phyloP scores from a whole-genome alignment of 2,797 vertebrate species.

The Capromys pilorides region DNA sequence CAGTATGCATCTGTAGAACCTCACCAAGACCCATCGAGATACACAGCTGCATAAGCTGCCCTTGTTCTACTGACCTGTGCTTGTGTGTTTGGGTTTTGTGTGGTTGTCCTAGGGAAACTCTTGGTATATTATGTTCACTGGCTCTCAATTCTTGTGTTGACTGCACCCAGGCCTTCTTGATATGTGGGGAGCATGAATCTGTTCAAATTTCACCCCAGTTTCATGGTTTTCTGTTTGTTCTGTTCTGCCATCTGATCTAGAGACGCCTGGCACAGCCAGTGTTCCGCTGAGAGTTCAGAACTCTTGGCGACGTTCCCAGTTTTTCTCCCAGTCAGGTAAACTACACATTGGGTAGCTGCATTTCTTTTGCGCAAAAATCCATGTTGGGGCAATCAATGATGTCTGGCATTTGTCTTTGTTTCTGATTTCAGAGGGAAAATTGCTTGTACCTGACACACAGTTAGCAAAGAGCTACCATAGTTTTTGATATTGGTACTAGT shows the following conservation, averaged over 20 bases:
- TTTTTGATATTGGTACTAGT: neutral
- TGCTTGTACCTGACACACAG: slow-evolving; percentile 81
- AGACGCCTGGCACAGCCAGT: slow-evolving; percentile 86
- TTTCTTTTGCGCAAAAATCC: slow-evolving; percentile 73
- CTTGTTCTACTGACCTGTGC: neutral
- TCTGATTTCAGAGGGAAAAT: slow-evolving; percentile 69
- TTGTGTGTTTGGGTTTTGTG: neutral
- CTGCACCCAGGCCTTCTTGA: neutral
- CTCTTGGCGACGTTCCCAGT: slow-evolving; percentile 92
- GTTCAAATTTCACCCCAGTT: neutral
- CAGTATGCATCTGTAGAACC: neutral
- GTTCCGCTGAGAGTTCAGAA: slow-evolving; percentile 91
- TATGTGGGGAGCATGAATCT: neutral
- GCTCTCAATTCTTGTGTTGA: accelerated
- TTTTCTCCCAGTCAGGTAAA: slow-evolving; percentile 96
- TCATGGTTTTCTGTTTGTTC: slow-evolving; percentile 85
- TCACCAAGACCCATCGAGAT: neutral
- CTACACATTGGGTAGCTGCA: slow-evolving; percentile 70
- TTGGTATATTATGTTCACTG: neutral
- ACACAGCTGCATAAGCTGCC: neutral
- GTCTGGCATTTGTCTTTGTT: slow-evolving; percentile 69
- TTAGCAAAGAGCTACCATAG: slow-evolving; percentile 82
- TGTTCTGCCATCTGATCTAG: slow-evolving; percentile 86
- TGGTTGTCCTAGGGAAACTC: neutral
- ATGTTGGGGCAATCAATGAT: slow-evolving; percentile 72